Evolutionary conservation across 2,113 vertebrate genomes (phyloP).

Genomic region (Eupsittula cactorum): DNA sequence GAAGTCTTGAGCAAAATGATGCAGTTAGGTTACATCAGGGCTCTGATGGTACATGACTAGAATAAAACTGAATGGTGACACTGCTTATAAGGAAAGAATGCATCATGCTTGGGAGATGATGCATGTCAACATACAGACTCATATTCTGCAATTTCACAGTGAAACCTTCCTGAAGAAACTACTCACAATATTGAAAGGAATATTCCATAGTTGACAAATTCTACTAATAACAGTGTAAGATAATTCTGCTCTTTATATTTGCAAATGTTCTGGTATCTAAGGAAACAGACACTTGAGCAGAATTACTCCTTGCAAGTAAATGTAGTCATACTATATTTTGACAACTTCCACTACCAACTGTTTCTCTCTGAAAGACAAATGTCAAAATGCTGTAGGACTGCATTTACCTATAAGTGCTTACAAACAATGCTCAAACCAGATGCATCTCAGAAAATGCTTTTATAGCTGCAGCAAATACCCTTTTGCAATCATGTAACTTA

Average conservation of each 20-base stretch:
- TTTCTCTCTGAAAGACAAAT: constrained; percentile 23
- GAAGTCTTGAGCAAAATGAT: background rate
- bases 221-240: background rate
- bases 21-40: background rate
- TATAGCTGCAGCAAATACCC: background rate
- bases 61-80: constrained; percentile 10
- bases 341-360: background rate
- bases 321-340: background rate
- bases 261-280: background rate
- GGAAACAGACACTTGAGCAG: background rate
- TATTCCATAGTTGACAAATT: background rate
- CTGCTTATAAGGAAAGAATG: background rate
- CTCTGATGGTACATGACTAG: background rate
- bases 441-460: background rate
- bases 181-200: background rate
- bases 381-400: background rate
- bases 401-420: background rate
- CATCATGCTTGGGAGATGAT: background rate
- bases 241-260: background rate
- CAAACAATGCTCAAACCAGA: background rate
- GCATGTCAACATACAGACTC: background rate
- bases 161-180: background rate
- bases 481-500: background rate
- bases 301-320: background rate
- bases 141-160: background rate